Evolutionary conservation across 2,888 invertebrate species (phyloP).

Genomic region (Abrostola tripartita): DNA sequence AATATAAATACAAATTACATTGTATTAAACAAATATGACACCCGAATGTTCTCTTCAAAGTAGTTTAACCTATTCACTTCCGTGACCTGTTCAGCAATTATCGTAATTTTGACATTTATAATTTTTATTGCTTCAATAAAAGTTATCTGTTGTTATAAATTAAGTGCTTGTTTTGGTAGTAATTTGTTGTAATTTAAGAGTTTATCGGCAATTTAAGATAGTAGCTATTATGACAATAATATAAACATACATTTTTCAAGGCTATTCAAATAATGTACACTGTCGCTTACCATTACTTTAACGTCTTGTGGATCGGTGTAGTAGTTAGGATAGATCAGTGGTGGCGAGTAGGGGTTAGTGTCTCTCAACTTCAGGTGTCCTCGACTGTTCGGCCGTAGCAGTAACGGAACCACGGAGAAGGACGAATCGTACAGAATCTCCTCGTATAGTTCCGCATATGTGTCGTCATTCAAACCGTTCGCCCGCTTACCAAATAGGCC

Average conservation of each 20-base stretch:
- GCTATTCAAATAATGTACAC: slow-evolving; percentile 3
- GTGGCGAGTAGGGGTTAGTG: slow-evolving; percentile 91
- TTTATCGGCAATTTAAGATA: slow-evolving; percentile 22
- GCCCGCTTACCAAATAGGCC: slow-evolving; percentile 92
- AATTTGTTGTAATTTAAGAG: slow-evolving; percentile 19
- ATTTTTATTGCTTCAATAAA: slow-evolving; percentile 10
- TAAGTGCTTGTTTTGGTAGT: slow-evolving; percentile 13
- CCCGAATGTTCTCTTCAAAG: slow-evolving; percentile 12
- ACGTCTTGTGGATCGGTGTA: slow-evolving; percentile 92
- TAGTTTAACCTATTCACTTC: slow-evolving; percentile 22
- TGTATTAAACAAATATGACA: not conserved
- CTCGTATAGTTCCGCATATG: slow-evolving; percentile 91
- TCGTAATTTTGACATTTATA: not conserved
- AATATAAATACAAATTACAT: not conserved
- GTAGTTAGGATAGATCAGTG: slow-evolving; percentile 96
- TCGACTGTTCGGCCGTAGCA: slow-evolving; percentile 92
- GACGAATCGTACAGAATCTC: slow-evolving; percentile 91
- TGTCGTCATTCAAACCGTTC: slow-evolving; percentile 90
- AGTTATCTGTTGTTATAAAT: slow-evolving; percentile 17
- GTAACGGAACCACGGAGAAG: slow-evolving; percentile 90
- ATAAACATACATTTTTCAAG: slow-evolving; percentile 9
- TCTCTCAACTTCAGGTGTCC: slow-evolving; percentile 91
- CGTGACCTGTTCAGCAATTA: slow-evolving; percentile 23
- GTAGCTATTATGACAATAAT: slow-evolving; percentile 19
- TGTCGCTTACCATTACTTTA: slow-evolving; percentile 89